phyloP scores from a whole-genome alignment of 2,113 vertebrate genomes.

The Cricetomys ansorgei region DNA sequence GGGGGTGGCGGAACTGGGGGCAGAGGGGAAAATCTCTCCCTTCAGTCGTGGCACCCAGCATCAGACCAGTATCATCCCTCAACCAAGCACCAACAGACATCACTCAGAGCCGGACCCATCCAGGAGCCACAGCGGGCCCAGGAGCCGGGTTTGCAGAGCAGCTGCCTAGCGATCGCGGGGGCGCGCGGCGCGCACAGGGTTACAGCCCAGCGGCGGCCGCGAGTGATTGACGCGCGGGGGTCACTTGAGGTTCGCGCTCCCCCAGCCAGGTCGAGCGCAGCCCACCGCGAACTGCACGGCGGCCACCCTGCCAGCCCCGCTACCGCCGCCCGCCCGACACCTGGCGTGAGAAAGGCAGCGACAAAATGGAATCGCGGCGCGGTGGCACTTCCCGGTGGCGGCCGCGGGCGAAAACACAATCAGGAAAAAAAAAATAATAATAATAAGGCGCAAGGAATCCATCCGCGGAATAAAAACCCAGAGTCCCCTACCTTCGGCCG shows the following conservation, averaged over 20 bases:
- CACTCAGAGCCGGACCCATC: background rate
- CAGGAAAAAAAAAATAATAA: too few relatives aligned
- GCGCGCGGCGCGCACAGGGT: background rate
- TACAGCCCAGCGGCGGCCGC: background rate
- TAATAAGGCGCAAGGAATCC: constrained; percentile 64
- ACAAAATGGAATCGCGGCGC: constrained; percentile 84
- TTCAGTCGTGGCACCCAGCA: background rate
- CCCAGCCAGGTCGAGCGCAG: constrained; percentile 64
- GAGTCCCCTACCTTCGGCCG: constrained; percentile 86
- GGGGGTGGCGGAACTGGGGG: background rate
- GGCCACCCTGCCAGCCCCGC: background rate
- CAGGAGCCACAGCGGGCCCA: background rate
- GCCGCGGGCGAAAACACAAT: constrained; percentile 60
- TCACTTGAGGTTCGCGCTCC: constrained; percentile 76
- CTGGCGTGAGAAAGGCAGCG: constrained; percentile 62
- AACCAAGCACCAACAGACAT: background rate
- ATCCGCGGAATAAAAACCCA: constrained; percentile 65
- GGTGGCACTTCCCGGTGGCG: constrained; percentile 47
- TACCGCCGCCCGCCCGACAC: constrained; percentile 14
- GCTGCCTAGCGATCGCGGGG: background rate
- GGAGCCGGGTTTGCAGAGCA: background rate
- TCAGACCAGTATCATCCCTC: background rate
- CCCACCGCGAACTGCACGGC: constrained; percentile 61
- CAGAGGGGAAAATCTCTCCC: background rate
- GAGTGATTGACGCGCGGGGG: constrained; percentile 46